These are phyloP conservation scores for Benitochromis conjunctus DNA, from an alignment of 2,113 vertebrate species.

Conservation along the genomic window DNA sequence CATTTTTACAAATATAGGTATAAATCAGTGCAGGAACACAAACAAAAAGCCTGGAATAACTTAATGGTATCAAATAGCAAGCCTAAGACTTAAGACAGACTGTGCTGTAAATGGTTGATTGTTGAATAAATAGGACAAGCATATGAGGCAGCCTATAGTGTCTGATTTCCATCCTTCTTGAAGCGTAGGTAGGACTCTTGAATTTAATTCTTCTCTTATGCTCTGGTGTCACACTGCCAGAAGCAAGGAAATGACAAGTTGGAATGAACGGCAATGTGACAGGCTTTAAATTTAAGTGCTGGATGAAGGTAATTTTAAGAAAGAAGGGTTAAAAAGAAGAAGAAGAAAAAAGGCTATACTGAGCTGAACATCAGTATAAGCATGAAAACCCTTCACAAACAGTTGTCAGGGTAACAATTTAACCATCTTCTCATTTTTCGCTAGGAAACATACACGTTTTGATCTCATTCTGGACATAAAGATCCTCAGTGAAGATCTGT, in stretches of 20 bases:
- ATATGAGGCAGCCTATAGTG: background rate
- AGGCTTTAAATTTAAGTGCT: slow-evolving; percentile 21
- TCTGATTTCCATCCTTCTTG: slow-evolving; percentile 13
- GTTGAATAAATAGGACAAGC: background rate
- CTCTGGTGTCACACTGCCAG: slow-evolving; percentile 19
- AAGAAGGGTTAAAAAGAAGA: background rate
- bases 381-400: background rate
- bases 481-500: background rate
- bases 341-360: background rate
- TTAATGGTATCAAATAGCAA: background rate
- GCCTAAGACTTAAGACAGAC: background rate
- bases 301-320: slow-evolving; percentile 18
- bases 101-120: background rate
- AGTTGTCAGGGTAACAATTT: background rate
- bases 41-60: background rate
- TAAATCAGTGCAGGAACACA: background rate
- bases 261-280: slow-evolving; percentile 15
- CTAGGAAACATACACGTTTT: background rate
- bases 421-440: background rate
- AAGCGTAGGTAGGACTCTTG: slow-evolving; percentile 14
- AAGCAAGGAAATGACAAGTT: slow-evolving; percentile 1
- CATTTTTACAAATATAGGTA: background rate
- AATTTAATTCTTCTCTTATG: slow-evolving; percentile 19
- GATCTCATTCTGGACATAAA: background rate
- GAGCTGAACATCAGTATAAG: background rate